Conservation (phyloP, 2,888 invertebrate genomes). For the Dolichomitus sp. region DNA sequence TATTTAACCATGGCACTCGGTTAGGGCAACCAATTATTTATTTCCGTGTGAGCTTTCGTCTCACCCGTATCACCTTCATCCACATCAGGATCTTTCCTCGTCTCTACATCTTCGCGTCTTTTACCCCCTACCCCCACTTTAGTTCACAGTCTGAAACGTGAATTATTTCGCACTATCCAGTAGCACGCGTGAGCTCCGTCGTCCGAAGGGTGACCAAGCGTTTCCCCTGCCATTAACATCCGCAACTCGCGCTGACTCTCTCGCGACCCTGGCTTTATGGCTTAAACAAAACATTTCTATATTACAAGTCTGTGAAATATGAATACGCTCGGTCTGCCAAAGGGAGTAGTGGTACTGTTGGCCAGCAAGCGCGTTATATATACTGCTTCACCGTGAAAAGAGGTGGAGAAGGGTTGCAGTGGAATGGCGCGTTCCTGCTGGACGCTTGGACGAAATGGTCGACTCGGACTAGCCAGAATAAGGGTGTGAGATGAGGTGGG, state of each 20-base stretch:
- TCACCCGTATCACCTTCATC: slow-evolving; percentile 34
- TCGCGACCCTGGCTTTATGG: slow-evolving; percentile 80
- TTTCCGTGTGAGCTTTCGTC: slow-evolving; percentile 57
- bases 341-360: slow-evolving; percentile 73
- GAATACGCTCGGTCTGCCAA: slow-evolving; percentile 78
- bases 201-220: slow-evolving; percentile 77
- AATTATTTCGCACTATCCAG: slow-evolving; percentile 80
- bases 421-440: slow-evolving; percentile 26
- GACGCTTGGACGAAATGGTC: slow-evolving; percentile 41
- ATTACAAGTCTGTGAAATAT: slow-evolving; percentile 85
- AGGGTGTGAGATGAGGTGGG: slow-evolving; percentile 29
- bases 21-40: no score
- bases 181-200: slow-evolving; percentile 68
- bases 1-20: no score
- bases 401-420: slow-evolving; percentile 42
- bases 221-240: slow-evolving; percentile 48
- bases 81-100: slow-evolving; percentile 15
- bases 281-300: slow-evolving; percentile 85
- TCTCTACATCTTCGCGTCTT: slow-evolving; percentile 42
- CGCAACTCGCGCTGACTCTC: slow-evolving; percentile 52
- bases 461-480: slow-evolving; percentile 30
- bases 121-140: slow-evolving; percentile 16
- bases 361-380: slow-evolving; percentile 17
- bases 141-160: slow-evolving; percentile 76
- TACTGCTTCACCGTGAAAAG: slow-evolving; percentile 27